Conservation (phyloP, 2,113 vertebrate species). For the Aspidoscelis tigris region DNA sequence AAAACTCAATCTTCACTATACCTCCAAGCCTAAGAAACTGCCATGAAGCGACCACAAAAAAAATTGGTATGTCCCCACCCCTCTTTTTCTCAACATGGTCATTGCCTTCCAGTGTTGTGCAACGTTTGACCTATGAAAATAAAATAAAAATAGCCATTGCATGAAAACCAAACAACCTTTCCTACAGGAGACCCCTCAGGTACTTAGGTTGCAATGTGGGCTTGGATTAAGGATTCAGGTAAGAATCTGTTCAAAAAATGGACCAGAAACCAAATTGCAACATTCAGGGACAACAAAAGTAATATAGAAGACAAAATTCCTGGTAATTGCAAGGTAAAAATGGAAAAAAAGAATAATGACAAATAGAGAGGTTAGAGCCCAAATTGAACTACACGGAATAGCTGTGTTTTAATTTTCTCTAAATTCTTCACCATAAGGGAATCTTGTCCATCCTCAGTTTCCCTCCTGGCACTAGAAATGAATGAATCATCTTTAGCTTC, state of each 20-base stretch:
- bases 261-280: not conserved
- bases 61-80: not conserved
- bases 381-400: not conserved
- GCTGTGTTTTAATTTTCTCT: not conserved
- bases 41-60: not conserved
- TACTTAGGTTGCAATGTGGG: conserved; percentile 58
- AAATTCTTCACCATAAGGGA: not conserved
- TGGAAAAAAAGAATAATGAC: not conserved
- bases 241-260: conserved; percentile 21
- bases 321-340: not conserved
- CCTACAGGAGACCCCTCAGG: conserved; percentile 36
- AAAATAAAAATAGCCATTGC: conserved; percentile 51
- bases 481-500: not conserved
- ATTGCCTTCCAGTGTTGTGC: conserved; percentile 41
- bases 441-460: not conserved
- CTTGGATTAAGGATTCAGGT: conserved; percentile 44
- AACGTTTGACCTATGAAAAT: conserved; percentile 52
- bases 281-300: not conserved
- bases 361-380: too few species aligned
- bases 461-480: not conserved
- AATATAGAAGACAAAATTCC: not conserved
- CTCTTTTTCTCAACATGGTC: not conserved
- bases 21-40: not conserved
- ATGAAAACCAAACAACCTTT: conserved; percentile 39
- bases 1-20: conserved; percentile 23